Evolutionary conservation across 30 jellyfish, hydroid and myxozoan species (phyloP).

Genomic region (Pelagia noctiluca): DNA sequence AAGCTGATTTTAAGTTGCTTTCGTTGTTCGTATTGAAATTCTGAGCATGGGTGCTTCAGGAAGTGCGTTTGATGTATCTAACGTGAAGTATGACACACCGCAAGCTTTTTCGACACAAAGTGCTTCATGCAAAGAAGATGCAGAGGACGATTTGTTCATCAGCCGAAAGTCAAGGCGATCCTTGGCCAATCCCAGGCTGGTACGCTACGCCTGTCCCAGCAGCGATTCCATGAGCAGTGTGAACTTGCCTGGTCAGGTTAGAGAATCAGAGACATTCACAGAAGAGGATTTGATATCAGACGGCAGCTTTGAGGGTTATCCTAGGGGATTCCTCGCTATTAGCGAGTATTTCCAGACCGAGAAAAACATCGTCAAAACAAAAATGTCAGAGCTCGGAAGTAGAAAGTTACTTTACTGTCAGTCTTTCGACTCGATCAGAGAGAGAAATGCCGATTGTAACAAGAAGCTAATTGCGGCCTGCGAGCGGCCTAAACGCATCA

Average conservation of each 20-base stretch:
- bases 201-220: constrained; percentile 23
- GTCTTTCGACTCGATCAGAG: constrained; percentile 45
- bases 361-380: not conserved
- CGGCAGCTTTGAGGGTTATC: constrained; percentile 14
- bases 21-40: too few relatives aligned
- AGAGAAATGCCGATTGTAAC: not conserved
- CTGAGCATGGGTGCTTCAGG: too few relatives aligned
- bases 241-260: constrained; percentile 58
- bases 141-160: not conserved
- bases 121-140: too few relatives aligned
- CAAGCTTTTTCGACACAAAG: not conserved
- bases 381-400: not conserved
- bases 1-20: too few relatives aligned
- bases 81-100: not conserved
- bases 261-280: not conserved
- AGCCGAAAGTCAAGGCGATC: constrained; percentile 24
- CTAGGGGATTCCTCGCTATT: not conserved
- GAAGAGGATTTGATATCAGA: constrained; percentile 5
- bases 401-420: too few relatives aligned
- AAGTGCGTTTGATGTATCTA: too few relatives aligned
- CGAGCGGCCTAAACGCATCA: constrained; percentile 55
- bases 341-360: not conserved
- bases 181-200: not conserved
- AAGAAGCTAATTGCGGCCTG: constrained; percentile 20
- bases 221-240: not conserved